These are phyloP conservation scores for Polymixis lichenea DNA, from an alignment of 2,888 invertebrate species.

Conservation along the genomic window DNA sequence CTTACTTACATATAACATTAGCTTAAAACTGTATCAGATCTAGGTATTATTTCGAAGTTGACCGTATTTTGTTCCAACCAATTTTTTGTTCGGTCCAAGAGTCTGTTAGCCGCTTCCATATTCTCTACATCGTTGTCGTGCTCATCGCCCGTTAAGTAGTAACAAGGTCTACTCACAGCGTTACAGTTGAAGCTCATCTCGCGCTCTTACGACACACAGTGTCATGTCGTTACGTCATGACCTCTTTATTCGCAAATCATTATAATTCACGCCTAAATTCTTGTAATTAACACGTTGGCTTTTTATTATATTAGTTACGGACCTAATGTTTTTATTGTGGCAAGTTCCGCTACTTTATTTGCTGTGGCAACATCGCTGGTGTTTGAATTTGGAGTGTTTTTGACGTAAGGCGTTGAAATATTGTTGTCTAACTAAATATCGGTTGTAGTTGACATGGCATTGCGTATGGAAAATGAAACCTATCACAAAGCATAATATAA, in stretches of 20 bases:
- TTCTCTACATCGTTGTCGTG: constrained; percentile 67
- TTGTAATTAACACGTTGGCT: constrained; percentile 64
- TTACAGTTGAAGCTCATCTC: constrained; percentile 79
- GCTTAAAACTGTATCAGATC: too few relatives aligned
- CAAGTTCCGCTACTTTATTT: constrained; percentile 55
- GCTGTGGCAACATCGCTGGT: constrained; percentile 33
- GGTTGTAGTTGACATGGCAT: not conserved
- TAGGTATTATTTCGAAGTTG: not conserved
- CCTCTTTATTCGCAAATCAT: constrained; percentile 70
- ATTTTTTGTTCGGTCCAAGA: not conserved
- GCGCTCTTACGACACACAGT: constrained; percentile 73
- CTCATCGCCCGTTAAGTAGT: constrained; percentile 80
- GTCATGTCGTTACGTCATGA: constrained; percentile 63
- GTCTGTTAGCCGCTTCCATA: constrained; percentile 34
- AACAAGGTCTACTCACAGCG: constrained; percentile 81
- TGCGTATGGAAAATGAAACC: not conserved
- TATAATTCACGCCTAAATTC: constrained; percentile 55
- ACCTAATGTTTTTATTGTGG: constrained; percentile 56
- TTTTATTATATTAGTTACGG: constrained; percentile 60
- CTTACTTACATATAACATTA: too few relatives aligned
- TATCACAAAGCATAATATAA: not conserved
- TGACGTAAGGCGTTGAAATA: not conserved
- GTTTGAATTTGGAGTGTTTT: constrained; percentile 24
- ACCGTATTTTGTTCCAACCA: not conserved
- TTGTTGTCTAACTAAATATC: not conserved